A percentile compares a stretch with the other conserved stretches of the same genome.
Evolutionary conservation across 2,113 vertebrate species (phyloP).

Genomic region (Cyprinodon variegatus): DNA sequence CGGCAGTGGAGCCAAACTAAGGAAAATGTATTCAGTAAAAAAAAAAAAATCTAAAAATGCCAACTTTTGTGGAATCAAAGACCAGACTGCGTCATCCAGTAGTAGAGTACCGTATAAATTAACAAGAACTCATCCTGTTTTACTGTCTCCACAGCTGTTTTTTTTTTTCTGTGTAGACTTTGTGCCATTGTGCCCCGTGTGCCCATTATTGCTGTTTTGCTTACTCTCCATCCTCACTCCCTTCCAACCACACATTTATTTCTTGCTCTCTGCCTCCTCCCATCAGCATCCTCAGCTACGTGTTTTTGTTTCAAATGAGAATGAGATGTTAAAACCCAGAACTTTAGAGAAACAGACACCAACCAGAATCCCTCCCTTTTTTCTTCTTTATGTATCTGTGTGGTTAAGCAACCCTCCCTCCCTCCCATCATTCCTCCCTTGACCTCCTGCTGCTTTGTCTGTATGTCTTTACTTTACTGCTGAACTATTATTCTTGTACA

Average conservation of each 20-base stretch:
- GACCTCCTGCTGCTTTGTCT: slow-evolving; percentile 59
- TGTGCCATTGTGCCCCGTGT: slow-evolving; percentile 75
- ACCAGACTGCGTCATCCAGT: slow-evolving; percentile 45
- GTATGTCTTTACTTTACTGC: slow-evolving; percentile 90
- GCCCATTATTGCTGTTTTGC: slow-evolving; percentile 45
- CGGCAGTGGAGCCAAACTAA: slow-evolving; percentile 40
- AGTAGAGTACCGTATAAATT: slow-evolving; percentile 71
- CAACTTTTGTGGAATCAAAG: slow-evolving; percentile 67
- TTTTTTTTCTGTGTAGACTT: slow-evolving; percentile 75
- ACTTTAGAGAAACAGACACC: slow-evolving; percentile 47
- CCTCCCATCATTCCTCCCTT: slow-evolving; percentile 29
- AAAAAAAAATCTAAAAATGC: slow-evolving; percentile 41
- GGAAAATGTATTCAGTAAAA: slow-evolving; percentile 48
- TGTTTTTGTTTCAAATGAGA: slow-evolving; percentile 42
- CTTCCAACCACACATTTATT: not conserved
- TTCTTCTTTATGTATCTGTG: slow-evolving; percentile 18
- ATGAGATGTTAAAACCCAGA: slow-evolving; percentile 49
- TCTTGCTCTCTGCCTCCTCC: slow-evolving; percentile 50
- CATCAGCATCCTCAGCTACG: slow-evolving; percentile 35
- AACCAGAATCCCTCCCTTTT: slow-evolving; percentile 37
- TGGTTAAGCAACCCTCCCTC: slow-evolving; percentile 31
- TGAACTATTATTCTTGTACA: slow-evolving; percentile 98
- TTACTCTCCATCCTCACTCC: not conserved
- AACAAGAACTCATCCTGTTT: slow-evolving; percentile 69
- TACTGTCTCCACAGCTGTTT: slow-evolving; percentile 72